A percentile compares a stretch with the other conserved stretches of the same genome.
These are phyloP conservation scores for Diaprepes abbreviatus DNA, from an alignment of 2,888 invertebrate species.

Conservation along the genomic window DNA sequence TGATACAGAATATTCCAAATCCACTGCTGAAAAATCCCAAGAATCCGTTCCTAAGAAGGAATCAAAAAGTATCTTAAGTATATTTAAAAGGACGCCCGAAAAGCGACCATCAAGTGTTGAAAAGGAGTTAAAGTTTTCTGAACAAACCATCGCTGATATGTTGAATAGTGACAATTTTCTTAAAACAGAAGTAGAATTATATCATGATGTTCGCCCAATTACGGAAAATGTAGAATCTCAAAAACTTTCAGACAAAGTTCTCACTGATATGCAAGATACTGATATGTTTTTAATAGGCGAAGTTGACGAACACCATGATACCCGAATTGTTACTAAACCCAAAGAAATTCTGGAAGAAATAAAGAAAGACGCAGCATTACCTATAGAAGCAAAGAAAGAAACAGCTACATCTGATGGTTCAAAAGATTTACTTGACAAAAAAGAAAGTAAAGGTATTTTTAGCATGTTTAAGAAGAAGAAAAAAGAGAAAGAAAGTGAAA, in stretches of 20 bases:
- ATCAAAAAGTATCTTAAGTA: constrained; percentile 28
- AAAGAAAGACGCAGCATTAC: constrained; percentile 8
- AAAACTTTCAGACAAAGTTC: constrained; percentile 26
- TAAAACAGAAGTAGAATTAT: constrained; percentile 50
- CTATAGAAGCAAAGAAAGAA: constrained; percentile 22
- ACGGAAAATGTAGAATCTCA: neutral
- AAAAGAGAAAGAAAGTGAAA: constrained; percentile 31
- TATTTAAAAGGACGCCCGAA: constrained; percentile 14
- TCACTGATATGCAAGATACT: constrained; percentile 16
- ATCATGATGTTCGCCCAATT: constrained; percentile 51
- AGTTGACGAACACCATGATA: constrained; percentile 51
- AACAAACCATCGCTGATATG: constrained; percentile 37
- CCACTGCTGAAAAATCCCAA: neutral
- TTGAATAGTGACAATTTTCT: constrained; percentile 41
- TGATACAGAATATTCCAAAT: neutral
- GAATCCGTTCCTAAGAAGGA: constrained; percentile 20
- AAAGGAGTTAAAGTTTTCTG: constrained; percentile 14
- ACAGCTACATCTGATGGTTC: constrained; percentile 20
- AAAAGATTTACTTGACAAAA: constrained; percentile 24
- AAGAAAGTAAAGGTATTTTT: constrained; percentile 22
- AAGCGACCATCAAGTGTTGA: constrained; percentile 1
- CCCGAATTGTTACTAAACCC: constrained; percentile 41
- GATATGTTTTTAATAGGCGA: constrained; percentile 52
- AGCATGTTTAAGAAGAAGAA: constrained; percentile 9
- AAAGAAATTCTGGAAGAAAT: constrained; percentile 17